Evolutionary conservation across 2,113 vertebrate species (phyloP).

Genomic region (Cryptomyrus ogoouensis): DNA sequence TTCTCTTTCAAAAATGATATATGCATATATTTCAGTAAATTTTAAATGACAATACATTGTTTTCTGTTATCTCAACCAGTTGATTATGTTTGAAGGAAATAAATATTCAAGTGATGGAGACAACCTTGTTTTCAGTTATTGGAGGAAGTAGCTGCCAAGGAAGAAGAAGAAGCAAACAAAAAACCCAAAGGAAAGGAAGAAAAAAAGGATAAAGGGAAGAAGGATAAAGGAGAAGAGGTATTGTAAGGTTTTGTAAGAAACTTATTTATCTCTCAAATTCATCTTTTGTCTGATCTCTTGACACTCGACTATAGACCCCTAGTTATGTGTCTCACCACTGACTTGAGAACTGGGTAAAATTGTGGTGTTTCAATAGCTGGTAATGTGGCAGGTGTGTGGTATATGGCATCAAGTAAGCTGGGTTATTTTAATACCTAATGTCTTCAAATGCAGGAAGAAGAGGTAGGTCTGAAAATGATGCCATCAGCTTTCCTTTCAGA

Average conservation of each 20-base stretch:
- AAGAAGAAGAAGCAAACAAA: constrained; percentile 62
- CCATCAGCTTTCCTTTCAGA: constrained; percentile 74
- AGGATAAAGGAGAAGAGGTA: constrained; percentile 45
- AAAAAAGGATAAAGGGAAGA: constrained; percentile 46
- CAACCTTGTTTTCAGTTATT: constrained; percentile 56
- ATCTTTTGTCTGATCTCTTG: background rate
- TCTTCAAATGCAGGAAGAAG: constrained; percentile 55
- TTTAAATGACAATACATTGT: background rate
- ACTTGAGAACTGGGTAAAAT: background rate
- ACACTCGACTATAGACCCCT: background rate
- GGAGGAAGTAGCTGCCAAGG: constrained; percentile 63
- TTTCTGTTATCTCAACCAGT: background rate
- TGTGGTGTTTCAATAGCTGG: background rate
- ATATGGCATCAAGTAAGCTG: background rate
- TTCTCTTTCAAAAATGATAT: background rate
- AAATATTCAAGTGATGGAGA: background rate
- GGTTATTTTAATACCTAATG: constrained; percentile 17
- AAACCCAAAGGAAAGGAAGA: constrained; percentile 53
- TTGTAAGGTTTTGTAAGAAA: background rate
- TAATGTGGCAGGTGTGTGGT: background rate
- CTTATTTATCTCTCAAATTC: background rate
- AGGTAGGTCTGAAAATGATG: constrained; percentile 70
- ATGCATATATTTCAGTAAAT: background rate
- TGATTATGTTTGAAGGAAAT: background rate
- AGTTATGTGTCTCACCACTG: background rate